Percentiles rank a stretch among this genome's conserved stretches.
phyloP scores from a whole-genome alignment of 2,888 invertebrate species.

The Dasypolia templi region DNA sequence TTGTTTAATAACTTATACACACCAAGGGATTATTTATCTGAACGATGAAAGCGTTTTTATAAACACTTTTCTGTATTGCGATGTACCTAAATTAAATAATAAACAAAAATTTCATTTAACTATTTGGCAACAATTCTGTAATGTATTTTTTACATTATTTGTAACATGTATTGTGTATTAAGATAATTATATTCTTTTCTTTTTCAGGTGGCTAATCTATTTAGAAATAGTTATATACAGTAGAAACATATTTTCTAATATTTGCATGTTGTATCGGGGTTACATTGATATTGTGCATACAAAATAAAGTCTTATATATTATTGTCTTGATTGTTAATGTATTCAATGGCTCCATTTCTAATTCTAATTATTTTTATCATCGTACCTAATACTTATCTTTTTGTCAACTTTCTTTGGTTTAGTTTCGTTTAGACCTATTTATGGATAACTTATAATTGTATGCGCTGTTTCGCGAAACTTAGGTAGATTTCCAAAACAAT shows the following conservation, averaged over 20 bases:
- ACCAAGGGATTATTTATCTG: neutral
- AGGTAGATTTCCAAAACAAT: neutral
- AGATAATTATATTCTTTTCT: conserved; percentile 40
- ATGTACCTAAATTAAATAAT: neutral
- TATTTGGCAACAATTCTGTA: neutral
- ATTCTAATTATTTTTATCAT: neutral
- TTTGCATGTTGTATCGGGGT: conserved; percentile 59
- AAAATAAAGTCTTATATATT: conserved; percentile 9
- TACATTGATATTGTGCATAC: conserved; percentile 3
- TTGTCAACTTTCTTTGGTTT: neutral
- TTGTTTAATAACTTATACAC: neutral
- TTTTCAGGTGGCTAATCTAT: conserved; percentile 59
- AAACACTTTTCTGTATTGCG: neutral
- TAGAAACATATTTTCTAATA: conserved; percentile 24
- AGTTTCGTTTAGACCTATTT: neutral
- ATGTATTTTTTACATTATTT: neutral
- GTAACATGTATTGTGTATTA: conserved; percentile 38
- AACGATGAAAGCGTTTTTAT: neutral
- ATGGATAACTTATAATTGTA: neutral
- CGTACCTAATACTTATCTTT: neutral
- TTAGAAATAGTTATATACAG: conserved; percentile 23
- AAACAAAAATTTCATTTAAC: too few species aligned
- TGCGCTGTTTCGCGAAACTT: neutral
- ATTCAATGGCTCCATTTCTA: conserved; percentile 39
- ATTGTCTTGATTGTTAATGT: conserved; percentile 6